A percentile compares a stretch with the other conserved stretches of the same genome.
These are phyloP conservation scores for Hemicentrotus pulcherrimus DNA, from an alignment of 35 echinoderm and acorn worm genomes.

Conservation along the genomic window DNA sequence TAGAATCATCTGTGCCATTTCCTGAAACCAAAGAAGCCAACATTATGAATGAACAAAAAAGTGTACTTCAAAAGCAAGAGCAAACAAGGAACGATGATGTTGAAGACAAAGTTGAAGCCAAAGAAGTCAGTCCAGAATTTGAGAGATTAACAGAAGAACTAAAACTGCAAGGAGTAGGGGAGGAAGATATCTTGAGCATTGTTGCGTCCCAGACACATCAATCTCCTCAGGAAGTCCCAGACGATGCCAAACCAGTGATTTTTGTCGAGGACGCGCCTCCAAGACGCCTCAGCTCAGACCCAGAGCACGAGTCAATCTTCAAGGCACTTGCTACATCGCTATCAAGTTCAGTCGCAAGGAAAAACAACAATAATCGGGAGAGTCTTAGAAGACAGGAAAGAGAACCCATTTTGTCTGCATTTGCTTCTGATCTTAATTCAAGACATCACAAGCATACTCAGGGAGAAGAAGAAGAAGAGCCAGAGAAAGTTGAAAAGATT, in stretches of 20 bases:
- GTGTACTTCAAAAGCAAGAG: not conserved
- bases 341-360: not conserved
- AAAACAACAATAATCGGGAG: slow-evolving; percentile 12
- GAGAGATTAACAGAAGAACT: not conserved
- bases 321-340: not conserved
- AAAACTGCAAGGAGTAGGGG: not conserved
- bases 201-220: not conserved
- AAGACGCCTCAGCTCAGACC: not conserved
- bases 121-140: not conserved
- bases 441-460: not conserved
- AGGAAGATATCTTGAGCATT: not conserved
- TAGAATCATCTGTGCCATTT: not conserved
- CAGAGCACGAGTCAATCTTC: not conserved
- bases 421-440: slow-evolving; percentile 6
- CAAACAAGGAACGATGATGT: not conserved
- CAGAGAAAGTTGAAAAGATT: not conserved
- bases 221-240: not conserved
- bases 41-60: not conserved
- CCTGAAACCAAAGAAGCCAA: not conserved
- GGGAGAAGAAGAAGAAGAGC: not conserved
- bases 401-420: slow-evolving; percentile 1
- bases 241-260: not conserved
- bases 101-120: not conserved
- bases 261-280: not conserved
- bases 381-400: not conserved